A percentile compares a stretch with the other conserved stretches of the same genome.
phyloP scores from a whole-genome alignment of 2,888 invertebrate species.

The Yponomeuta cagnagella region DNA sequence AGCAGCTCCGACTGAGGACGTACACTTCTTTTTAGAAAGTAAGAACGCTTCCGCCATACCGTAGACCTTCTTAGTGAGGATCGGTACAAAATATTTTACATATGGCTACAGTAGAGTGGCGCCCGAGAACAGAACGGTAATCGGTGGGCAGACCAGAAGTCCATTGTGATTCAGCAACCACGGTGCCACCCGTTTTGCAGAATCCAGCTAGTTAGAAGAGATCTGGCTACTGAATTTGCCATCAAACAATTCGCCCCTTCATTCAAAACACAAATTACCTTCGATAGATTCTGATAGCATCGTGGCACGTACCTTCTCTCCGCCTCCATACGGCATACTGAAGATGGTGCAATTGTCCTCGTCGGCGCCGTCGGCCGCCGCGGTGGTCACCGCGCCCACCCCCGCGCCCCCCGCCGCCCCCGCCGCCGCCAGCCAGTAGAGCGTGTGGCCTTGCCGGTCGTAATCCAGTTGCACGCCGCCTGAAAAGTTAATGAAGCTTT shows the following conservation, averaged over 20 bases:
- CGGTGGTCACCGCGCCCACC: constrained; percentile 41
- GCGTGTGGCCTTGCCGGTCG: constrained; percentile 87
- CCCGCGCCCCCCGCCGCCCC: constrained; percentile 61
- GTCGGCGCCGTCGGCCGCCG: constrained; percentile 80
- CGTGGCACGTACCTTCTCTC: constrained; percentile 67
- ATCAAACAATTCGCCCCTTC: no score
- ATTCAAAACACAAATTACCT: neutral
- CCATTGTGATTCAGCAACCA: no score
- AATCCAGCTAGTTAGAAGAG: no score
- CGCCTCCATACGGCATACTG: constrained; percentile 88
- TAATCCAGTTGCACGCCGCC: constrained; percentile 94
- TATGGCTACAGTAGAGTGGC: no score
- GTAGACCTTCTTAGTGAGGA: no score
- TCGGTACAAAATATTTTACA: no score
- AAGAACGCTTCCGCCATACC: no score
- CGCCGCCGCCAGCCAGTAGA: constrained; percentile 90
- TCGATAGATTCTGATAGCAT: neutral
- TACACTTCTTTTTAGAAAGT: no score
- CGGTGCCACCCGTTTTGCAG: no score
- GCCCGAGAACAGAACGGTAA: no score
- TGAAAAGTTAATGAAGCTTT: constrained; percentile 40
- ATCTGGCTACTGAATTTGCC: no score
- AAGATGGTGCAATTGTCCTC: constrained; percentile 91
- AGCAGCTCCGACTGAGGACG: constrained; percentile 82
- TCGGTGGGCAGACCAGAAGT: no score